Base-by-base conservation (phyloP, 2,797 vertebrate genomes). In the Sebastes oblongus region DNA sequence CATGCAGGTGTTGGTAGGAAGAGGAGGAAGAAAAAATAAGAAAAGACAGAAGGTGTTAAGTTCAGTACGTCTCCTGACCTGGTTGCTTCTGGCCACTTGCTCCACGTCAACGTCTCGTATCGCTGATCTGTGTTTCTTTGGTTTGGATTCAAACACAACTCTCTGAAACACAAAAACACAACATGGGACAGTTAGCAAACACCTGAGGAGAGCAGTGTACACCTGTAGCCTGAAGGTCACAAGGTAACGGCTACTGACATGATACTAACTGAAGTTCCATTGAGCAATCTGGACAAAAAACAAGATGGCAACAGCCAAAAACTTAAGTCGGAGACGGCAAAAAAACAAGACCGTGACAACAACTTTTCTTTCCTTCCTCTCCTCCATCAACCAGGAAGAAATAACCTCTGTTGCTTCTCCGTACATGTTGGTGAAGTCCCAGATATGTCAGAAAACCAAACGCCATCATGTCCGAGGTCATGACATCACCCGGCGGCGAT, bases 1-100 rank as follows among this genome's bases (percentile, higher is more conserved):
- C 39, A 42, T 14, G 39, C 39, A 42, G 39, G 39, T 42, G 39
- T 42, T 42, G 39, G 39, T 42, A 60, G 30, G 20, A 34, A 62
- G 29, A 46, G 25, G 16, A 66, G 10, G 27, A 36, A 14, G 3
- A 1, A 36, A 11, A 1, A 66, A 9, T 10, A 36, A 46, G 64
- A 20, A 7, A 20, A 10, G 24, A 16, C 27, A 29, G 27, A 29
- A 29, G 27, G 11, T 22, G 61, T 39, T 2, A 10, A 22, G 50
- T 66, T 50, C 8, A 18, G 1, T 18, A 1, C 4, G n/a, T 72
- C 2, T 77, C 74, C 77, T 71, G 11, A 96, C 96, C 96, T 95
- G 93, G 86, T 92, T 93, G 83, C 39, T 93, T 77, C 84, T 86
- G 61, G 93, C 94, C 85, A 93, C 90, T 3, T 84, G 77, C 82